Percentiles rank a stretch among this genome's conserved stretches.
These are phyloP conservation scores for Eupithecia tripunctaria DNA, from an alignment of 2,888 invertebrate species.

Conservation along the genomic window DNA sequence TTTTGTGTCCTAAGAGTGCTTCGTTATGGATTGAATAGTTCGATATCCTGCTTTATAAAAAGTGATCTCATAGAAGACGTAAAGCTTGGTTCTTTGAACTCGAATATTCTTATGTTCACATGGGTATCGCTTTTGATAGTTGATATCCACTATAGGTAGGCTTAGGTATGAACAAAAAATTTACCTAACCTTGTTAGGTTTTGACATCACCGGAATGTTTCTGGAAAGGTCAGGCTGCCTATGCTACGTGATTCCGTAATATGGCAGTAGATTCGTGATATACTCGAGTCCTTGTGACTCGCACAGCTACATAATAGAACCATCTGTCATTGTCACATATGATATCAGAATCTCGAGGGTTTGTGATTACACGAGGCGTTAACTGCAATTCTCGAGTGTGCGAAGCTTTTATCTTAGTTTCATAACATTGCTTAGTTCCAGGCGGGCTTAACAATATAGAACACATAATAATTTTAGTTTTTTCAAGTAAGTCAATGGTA, in stretches of 20 bases:
- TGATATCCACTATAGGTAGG: not conserved
- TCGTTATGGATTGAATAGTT: constrained; percentile 60
- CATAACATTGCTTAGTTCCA: constrained; percentile 3
- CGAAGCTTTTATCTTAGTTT: not conserved
- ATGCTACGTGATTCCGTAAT: constrained; percentile 1
- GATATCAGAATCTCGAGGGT: constrained; percentile 31
- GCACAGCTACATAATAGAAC: constrained; percentile 41
- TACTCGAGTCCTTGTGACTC: constrained; percentile 5
- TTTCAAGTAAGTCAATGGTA: not conserved
- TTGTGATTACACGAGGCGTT: constrained; percentile 15
- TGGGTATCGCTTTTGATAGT: not conserved
- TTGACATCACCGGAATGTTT: not conserved
- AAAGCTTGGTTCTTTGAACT: not conserved
- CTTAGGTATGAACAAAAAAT: not conserved
- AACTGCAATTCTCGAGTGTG: constrained; percentile 15
- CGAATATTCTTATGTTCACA: not conserved
- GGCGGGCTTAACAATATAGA: not conserved
- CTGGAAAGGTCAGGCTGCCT: not conserved
- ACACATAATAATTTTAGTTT: not conserved
- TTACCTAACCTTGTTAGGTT: not conserved
- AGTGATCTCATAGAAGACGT: constrained; percentile 9
- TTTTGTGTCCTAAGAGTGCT: constrained; percentile 62
- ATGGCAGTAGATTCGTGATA: not conserved
- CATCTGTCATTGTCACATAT: constrained; percentile 53
- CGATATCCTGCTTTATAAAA: constrained; percentile 51